Evolutionary conservation across 2,113 vertebrate genomes (phyloP), one percentile per base, ranked within the genome.

Genomic region (Micromys minutus): DNA sequence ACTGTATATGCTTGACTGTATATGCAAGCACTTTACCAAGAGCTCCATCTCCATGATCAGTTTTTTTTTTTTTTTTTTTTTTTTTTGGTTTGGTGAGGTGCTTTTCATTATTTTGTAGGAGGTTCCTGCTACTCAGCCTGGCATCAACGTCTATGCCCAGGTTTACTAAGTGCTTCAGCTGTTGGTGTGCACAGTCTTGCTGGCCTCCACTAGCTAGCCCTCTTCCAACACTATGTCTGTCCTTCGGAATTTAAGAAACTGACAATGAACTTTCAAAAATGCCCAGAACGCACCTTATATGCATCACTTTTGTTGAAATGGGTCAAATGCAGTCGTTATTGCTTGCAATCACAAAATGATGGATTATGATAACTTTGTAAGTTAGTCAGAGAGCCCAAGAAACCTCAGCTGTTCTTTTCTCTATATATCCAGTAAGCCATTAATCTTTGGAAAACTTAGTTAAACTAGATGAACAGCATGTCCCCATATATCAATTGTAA

Each of bases 381-480:
- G 31, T 72, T 61, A 88, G 8, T 95, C 36, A 96, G 76, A 39
- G 81, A 91, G 67, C 21, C 22, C 79, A 31, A 89, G 17, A 19
- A 91, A 50, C 19, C 13, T 84, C 47, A 85, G 12, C 36, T 94
- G 21, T 80, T 36, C 67, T 72, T 85, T 22, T 80, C 52, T 87
- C 39, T 89, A 24, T 81, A 29, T 65, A 85, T 79, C 11, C 81
- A 92, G 77, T 77, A 90, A 88, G 22, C 65, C 92, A n/a, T 17
- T 90, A 75, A 90, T 95, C 31, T 74, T 47, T 86, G 21, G 12
- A 89, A 55, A 95, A 95, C 67, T 63, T 83, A 81, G 71, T 90
- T 84, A 95, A 93, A 93, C 50, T 74, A 90, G 22, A 3, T 71
- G 36, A n/a, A 50, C 7, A 72, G 90, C 16, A 85, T 26, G 87